Evolutionary conservation across 1,140 invertebrate species (phyloP), one percentile per base, ranked within the genome.

Genomic region (Myzus persicae): DNA sequence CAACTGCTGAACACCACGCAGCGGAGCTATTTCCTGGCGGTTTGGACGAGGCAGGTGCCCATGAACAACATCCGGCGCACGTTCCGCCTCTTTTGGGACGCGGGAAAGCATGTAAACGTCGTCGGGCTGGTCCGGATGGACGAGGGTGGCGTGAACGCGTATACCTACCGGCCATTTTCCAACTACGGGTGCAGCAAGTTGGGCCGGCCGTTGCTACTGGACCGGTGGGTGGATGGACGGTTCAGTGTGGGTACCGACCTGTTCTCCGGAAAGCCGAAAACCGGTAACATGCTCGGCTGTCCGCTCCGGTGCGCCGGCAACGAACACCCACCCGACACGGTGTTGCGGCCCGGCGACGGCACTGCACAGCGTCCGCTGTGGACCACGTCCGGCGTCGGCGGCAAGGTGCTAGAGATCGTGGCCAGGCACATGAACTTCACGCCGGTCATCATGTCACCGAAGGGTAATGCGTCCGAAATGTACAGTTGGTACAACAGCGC

Each of bases 381-480:
- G 93, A 81, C 91, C n/a, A 48, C 42, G 7, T 92, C 76, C n/a
- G 94, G 94, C 22, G 93, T 93, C 1, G 94, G 94, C 0, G 84
- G 88, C 22, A 93, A 93, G 67, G 89, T 94, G 40, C 48, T 94
- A 22, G 84, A 93, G 48, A 93, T 94, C 20, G 91, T 93, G n/a
- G 93, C 93, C 48, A 40, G 9, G 3, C n/a, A 93, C 26, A 93
- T 94, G 76, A 94, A 94, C 88, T 94, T 94, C 46, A 93, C 84
- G 2, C 93, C 93, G 20, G 44, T 93, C 7, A 91, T 93, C 26
- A 89, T 42, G 22, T 90, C 89, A 0, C 38, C 54, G 5, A 89
- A 85, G 9, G 51, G 44, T 1, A 42, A 91, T 26, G 5, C 48
- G 24, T 90, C 24, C 6, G 59, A 91, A 11, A 44, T 54, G 67